A percentile compares a stretch with the other conserved stretches of the same genome.
phyloP scores from a whole-genome alignment of 2,113 vertebrate species.

The Grus americana region DNA sequence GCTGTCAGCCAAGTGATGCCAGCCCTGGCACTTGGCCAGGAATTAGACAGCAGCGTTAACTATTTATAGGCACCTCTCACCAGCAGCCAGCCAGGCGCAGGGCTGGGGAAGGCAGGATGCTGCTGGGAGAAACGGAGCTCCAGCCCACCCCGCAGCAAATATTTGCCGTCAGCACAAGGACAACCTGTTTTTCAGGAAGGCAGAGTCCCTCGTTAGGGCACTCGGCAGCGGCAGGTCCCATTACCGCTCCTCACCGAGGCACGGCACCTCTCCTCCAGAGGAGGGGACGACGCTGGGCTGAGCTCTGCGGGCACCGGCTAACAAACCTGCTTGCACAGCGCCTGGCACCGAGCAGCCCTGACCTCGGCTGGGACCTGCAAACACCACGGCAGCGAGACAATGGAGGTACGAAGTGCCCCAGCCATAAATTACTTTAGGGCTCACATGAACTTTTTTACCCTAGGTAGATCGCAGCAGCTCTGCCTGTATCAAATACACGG shows the following conservation, averaged over 20 bases:
- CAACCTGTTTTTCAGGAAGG: not conserved
- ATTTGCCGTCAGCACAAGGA: not conserved
- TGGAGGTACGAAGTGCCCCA: not conserved
- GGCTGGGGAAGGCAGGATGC: not conserved
- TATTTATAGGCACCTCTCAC: slow-evolving; percentile 19
- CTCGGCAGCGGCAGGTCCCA: fast-evolving
- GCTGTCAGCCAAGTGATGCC: slow-evolving; percentile 70
- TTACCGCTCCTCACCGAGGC: not conserved
- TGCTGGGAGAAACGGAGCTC: fast-evolving
- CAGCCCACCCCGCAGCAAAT: not conserved
- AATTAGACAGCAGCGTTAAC: slow-evolving; percentile 59
- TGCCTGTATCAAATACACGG: fast-evolving
- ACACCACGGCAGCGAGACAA: not conserved
- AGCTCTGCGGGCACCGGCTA: fast-evolving
- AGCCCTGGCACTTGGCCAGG: slow-evolving; percentile 61
- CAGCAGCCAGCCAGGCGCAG: not conserved
- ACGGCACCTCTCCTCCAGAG: not conserved
- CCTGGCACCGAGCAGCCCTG: not conserved
- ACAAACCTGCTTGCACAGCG: fast-evolving
- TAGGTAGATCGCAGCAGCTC: not conserved
- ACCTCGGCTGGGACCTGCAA: not conserved
- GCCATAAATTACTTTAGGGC: not conserved
- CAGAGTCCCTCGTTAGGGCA: not conserved
- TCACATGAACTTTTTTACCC: not conserved
- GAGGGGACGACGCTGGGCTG: fast-evolving